These are phyloP conservation scores for Sinocyclocheilus grahami DNA, from an alignment of 2,113 vertebrate genomes.

Conservation along the genomic window DNA sequence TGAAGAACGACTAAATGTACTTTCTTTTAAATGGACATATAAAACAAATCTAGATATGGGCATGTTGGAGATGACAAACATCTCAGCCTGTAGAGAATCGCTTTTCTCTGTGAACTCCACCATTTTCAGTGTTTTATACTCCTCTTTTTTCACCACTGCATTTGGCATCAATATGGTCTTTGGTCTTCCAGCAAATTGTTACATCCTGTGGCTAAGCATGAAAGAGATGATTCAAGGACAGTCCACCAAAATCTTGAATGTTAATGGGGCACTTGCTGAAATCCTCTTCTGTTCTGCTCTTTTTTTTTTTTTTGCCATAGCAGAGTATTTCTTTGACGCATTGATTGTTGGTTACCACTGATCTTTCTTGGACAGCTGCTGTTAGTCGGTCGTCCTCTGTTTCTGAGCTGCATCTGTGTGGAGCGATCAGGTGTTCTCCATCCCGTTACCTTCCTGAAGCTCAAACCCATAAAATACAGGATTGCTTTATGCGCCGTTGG, in stretches of 20 bases:
- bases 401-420: constrained; percentile 38
- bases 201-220: neutral
- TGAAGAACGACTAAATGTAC: neutral
- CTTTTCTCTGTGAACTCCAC: neutral
- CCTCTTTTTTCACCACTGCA: neutral
- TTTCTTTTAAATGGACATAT: neutral
- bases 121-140: neutral
- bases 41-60: neutral
- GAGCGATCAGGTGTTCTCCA: constrained; percentile 37
- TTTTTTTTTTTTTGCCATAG: neutral
- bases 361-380: neutral
- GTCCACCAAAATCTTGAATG: neutral
- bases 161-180: neutral
- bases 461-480: constrained; percentile 25
- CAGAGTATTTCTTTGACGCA: constrained; percentile 3
- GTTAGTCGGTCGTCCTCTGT: constrained; percentile 20
- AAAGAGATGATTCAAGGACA: neutral
- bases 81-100: neutral
- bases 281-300: neutral
- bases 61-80: neutral
- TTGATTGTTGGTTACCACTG: neutral
- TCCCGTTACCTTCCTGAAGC: constrained; percentile 37
- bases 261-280: neutral
- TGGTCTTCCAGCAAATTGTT: neutral
- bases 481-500: neutral